These are phyloP conservation scores for Arctopsyche grandis DNA, from an alignment of 1,140 invertebrate genomes.

Conservation along the genomic window DNA sequence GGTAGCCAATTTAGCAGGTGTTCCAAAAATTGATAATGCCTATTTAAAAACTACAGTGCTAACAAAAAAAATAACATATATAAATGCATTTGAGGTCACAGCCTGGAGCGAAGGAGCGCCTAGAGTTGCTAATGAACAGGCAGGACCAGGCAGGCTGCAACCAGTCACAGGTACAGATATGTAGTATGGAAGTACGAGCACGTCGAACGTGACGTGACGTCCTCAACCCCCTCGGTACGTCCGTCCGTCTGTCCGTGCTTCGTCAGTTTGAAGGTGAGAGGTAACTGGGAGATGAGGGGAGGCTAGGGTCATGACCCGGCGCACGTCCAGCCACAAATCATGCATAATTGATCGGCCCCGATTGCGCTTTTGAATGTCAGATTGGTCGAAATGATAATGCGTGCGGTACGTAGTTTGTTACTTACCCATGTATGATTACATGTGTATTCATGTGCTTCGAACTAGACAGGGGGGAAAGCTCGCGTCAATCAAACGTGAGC, in stretches of 20 bases:
- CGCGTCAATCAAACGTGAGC: too few relatives aligned
- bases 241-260: too few relatives aligned
- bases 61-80: background rate
- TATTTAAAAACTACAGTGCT: too few relatives aligned
- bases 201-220: constrained; percentile 21
- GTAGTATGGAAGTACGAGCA: too few relatives aligned
- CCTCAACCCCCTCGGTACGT: background rate
- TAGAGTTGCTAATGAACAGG: background rate
- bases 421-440: too few relatives aligned
- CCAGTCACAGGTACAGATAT: background rate
- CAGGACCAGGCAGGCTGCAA: background rate
- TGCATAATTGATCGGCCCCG: constrained; percentile 12
- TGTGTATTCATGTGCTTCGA: too few relatives aligned
- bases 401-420: too few relatives aligned
- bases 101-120: background rate
- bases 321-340: background rate
- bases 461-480: too few relatives aligned
- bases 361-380: constrained; percentile 2
- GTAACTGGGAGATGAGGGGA: too few relatives aligned
- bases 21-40: too few relatives aligned
- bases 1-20: too few relatives aligned
- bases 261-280: too few relatives aligned
- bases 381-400: constrained; percentile 2
- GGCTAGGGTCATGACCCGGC: constrained; percentile 8
- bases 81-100: background rate